Evolutionary conservation across 1,140 invertebrate species (phyloP), one percentile per base, ranked within the genome.

Genomic region (Homalodisca vitripennis): DNA sequence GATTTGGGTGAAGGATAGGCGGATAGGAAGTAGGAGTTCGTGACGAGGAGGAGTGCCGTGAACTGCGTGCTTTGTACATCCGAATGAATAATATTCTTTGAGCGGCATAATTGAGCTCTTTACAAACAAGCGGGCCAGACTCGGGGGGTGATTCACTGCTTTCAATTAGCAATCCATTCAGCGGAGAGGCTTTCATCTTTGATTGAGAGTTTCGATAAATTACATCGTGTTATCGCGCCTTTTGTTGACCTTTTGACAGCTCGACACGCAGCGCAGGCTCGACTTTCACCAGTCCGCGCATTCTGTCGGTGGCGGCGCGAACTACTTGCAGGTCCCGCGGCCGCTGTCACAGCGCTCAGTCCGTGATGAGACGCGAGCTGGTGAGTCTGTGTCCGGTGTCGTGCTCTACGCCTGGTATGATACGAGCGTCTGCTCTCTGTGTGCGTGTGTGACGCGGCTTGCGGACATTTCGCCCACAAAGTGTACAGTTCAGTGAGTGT

Each of bases 131-230:
- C 34, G 34, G 20, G 10, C 48, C 20, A 12, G 12, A 22, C 12
- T 14, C 34, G 17, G 17, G 34, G 6, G 34, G 34, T 41, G 34
- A 41, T 41, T 41, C 48, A 51, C 48, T 22, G 48, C 3, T 20
- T 51, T 32, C 32, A 66, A 66, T 66, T 66, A 66, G 63, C 34
- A 22, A 47, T 17, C 63, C 34, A 46, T 66, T 47, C 63, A 46
- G 26, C 34, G n/a, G 31, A 63, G 41, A 22, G 27, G 17, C 31
- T 66, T 66, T 66, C 63, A 66, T 66, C 63, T 46, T 46, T 66
- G 63, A 66, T 66, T 17, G 32, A 66, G 63, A 46, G 63, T 66
- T 10, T 41, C 63, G 34, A 66, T 66, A 63, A 63, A 27, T 66
- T 66, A 47, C 62, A 64, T 20, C 26, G 20, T 66, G 63, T 47